phyloP scores from a whole-genome alignment of 2,113 vertebrate genomes.

The Fukomys damarensis region DNA sequence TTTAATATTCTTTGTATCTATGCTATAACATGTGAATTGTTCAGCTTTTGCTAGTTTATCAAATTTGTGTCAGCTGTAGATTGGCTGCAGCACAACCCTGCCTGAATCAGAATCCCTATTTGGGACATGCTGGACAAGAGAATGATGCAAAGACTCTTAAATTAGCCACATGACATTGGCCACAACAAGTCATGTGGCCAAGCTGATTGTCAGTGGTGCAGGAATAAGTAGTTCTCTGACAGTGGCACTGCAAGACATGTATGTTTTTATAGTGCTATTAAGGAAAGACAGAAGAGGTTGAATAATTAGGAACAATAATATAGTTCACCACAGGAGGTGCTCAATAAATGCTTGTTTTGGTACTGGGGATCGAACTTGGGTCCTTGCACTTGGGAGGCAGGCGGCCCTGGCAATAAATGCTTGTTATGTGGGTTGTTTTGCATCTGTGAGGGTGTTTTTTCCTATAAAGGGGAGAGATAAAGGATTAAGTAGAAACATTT shows the following conservation, averaged over 20 bases:
- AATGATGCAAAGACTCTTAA: neutral
- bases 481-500: neutral
- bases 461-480: neutral
- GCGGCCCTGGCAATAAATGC: neutral
- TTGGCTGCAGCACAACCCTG: neutral
- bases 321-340: neutral
- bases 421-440: slow-evolving; percentile 20
- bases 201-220: neutral
- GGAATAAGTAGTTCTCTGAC: neutral
- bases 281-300: neutral
- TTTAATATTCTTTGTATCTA: slow-evolving; percentile 34
- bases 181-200: neutral
- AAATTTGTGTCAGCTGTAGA: neutral
- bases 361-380: no score
- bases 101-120: neutral
- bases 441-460: neutral
- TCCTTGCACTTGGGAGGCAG: no score
- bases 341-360: neutral
- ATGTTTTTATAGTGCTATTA: neutral
- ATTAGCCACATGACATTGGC: neutral
- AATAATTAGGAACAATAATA: neutral
- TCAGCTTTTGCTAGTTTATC: slow-evolving; percentile 27
- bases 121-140: neutral
- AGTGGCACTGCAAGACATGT: neutral
- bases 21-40: neutral